Percentiles rank a stretch among this genome's conserved stretches.
These are phyloP conservation scores for Gymnorhina tibicen DNA, from an alignment of 2,113 vertebrate species.

Conservation along the genomic window DNA sequence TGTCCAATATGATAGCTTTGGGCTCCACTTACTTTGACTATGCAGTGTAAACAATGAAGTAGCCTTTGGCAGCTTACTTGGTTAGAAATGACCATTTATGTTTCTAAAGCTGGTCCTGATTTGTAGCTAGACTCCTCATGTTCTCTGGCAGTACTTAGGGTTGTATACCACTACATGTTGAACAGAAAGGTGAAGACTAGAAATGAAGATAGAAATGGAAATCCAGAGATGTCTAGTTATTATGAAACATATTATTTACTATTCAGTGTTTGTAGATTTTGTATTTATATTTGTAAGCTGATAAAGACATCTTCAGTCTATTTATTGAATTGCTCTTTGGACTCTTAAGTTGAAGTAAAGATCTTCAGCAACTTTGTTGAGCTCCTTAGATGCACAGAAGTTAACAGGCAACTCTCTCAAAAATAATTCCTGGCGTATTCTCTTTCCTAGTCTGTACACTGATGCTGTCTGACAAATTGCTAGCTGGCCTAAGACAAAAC, in stretches of 20 bases:
- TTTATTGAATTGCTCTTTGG: not conserved
- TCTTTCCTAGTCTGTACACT: not conserved
- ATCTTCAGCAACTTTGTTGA: not conserved
- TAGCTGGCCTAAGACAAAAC: not conserved
- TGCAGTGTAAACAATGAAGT: not conserved
- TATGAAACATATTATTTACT: not conserved
- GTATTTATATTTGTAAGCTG: not conserved
- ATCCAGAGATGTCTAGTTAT: not conserved
- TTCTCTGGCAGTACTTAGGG: not conserved
- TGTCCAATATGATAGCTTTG: not conserved
- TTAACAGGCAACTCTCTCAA: not conserved
- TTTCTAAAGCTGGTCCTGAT: not conserved
- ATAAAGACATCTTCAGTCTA: not conserved
- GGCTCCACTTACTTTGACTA: not conserved
- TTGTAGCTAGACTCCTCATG: too few species aligned
- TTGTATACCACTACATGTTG: fast-evolving
- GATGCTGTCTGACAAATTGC: not conserved
- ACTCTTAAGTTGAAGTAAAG: not conserved
- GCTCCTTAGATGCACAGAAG: not conserved
- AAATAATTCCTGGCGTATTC: not conserved
- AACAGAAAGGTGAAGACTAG: not conserved
- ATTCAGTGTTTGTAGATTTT: not conserved
- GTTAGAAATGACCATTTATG: not conserved
- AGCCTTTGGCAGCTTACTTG: not conserved
- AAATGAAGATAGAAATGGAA: not conserved